A percentile compares a stretch with the other conserved stretches of the same genome.
phyloP scores from a whole-genome alignment of 2,888 invertebrate species.

The Lissonota sp. region DNA sequence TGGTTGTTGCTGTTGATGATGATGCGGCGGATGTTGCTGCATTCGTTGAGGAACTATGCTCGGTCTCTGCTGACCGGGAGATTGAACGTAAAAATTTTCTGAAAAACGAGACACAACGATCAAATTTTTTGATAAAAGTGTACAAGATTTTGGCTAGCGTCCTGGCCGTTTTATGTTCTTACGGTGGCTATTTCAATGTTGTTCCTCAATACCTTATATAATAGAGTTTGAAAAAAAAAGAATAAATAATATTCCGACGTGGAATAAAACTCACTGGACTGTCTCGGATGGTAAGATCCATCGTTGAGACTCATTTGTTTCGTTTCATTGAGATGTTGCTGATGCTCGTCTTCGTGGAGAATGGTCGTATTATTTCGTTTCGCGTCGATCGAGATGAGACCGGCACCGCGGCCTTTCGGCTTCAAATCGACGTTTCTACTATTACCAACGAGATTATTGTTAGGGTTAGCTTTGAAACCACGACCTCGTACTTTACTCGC shows the following conservation, averaged over 20 bases:
- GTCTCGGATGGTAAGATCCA: constrained; percentile 74
- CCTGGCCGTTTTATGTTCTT: too few relatives aligned
- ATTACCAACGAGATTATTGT: constrained; percentile 76
- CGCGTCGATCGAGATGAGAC: constrained; percentile 72
- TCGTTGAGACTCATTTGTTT: constrained; percentile 78
- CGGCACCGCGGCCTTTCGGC: constrained; percentile 78
- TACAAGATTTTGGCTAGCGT: too few relatives aligned
- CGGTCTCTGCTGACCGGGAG: constrained; percentile 79
- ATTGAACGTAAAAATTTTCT: constrained; percentile 80
- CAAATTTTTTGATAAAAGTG: too few relatives aligned
- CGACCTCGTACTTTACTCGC: constrained; percentile 79
- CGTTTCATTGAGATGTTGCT: constrained; percentile 77
- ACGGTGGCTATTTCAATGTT: too few relatives aligned
- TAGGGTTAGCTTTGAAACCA: constrained; percentile 79
- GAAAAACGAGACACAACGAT: constrained; percentile 25
- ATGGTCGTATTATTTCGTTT: constrained; percentile 74
- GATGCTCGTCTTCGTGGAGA: constrained; percentile 78
- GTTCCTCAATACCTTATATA: too few relatives aligned
- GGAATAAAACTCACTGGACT: constrained; percentile 32
- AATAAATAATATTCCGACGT: not conserved
- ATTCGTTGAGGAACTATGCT: constrained; percentile 80
- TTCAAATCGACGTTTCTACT: constrained; percentile 78
- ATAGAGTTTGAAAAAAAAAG: too few relatives aligned
- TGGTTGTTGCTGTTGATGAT: constrained; percentile 78
- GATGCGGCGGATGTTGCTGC: constrained; percentile 80